Conservation (phyloP, 1,140 invertebrate species). For the Panulirus ornatus region DNA sequence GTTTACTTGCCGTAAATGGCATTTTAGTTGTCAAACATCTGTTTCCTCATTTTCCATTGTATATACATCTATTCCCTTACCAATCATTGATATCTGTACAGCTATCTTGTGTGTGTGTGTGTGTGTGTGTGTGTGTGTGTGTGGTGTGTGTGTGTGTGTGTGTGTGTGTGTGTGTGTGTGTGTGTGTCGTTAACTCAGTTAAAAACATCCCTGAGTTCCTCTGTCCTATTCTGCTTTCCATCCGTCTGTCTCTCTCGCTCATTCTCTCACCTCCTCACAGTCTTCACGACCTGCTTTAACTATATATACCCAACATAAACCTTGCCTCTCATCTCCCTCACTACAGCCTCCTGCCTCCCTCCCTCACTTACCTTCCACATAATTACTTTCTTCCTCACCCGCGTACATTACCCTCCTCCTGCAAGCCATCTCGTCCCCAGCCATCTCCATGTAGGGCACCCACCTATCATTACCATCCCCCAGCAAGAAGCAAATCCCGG, state of each 20-base stretch:
- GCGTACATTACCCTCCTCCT: not conserved
- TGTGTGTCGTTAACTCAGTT: too few species aligned
- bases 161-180: constrained; percentile 7
- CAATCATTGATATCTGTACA: too few species aligned
- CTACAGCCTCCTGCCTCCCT: not conserved
- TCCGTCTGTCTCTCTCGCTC: not conserved
- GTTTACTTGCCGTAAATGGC: not conserved
- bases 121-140: not conserved
- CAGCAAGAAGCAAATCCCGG: not conserved
- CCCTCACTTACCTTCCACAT: not conserved
- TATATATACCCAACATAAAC: not conserved
- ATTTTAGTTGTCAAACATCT: not conserved
- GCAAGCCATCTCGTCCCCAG: not conserved
- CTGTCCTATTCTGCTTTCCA: not conserved
- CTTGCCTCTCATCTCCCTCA: not conserved
- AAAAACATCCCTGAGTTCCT: too few species aligned
- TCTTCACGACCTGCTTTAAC: not conserved
- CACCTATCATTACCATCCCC: not conserved
- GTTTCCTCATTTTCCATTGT: too few species aligned
- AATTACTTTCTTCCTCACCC: not conserved
- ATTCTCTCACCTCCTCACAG: not conserved
- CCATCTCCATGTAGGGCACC: too few species aligned
- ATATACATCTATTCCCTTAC: too few species aligned
- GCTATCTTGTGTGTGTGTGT: too few species aligned
- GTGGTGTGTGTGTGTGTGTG: not conserved